phyloP scores from a whole-genome alignment of 2,113 vertebrate genomes.

The Eudorcas thomsonii region DNA sequence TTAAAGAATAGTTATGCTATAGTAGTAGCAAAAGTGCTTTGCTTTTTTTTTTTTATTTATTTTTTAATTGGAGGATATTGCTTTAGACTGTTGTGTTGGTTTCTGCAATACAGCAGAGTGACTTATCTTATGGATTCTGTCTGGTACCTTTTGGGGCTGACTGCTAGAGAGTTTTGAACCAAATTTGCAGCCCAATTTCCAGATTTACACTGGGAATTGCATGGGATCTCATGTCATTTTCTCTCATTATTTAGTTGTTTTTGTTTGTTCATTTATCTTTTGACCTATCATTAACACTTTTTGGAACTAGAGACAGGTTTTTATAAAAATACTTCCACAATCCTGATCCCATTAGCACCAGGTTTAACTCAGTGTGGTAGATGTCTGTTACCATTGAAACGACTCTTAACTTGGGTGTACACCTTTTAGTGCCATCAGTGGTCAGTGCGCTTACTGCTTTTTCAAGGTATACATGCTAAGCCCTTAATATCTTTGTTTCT shows the following conservation, averaged over 20 bases:
- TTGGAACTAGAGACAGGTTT: background rate
- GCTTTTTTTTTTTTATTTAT: background rate
- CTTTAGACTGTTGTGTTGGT: background rate
- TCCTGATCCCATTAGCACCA: background rate
- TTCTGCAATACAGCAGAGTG: background rate
- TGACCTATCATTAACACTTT: background rate
- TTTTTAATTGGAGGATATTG: background rate
- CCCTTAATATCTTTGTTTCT: conserved; percentile 59
- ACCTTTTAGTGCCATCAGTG: background rate
- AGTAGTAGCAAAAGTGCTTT: background rate
- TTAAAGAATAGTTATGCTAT: background rate
- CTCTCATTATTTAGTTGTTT: background rate
- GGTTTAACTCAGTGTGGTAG: background rate
- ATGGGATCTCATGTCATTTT: background rate
- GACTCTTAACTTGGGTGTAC: background rate
- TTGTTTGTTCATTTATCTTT: background rate
- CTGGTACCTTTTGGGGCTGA: background rate
- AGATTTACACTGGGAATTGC: background rate
- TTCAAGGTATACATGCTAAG: background rate
- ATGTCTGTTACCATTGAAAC: background rate
- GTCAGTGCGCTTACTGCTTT: background rate
- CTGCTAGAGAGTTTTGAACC: background rate
- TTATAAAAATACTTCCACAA: conserved; percentile 1
- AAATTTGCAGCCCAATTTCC: background rate
- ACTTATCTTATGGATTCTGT: background rate